Percentiles rank a stretch among this genome's conserved stretches.
Conservation (phyloP, 1,140 invertebrate genomes). For the Lethrus apterus region DNA sequence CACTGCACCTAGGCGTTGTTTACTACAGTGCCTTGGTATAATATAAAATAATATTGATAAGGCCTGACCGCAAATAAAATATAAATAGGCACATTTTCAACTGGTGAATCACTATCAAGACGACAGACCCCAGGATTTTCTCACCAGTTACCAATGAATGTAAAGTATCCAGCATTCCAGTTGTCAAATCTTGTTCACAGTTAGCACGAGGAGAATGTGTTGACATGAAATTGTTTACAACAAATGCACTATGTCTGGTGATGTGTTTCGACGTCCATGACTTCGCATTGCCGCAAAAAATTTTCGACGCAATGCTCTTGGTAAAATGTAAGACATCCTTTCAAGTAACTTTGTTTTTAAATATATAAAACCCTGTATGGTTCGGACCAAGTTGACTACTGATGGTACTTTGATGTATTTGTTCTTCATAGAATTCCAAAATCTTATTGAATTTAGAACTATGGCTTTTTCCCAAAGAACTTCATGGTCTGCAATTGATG, state of each 20-base stretch:
- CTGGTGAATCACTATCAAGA: too few species aligned
- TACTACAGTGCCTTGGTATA: too few species aligned
- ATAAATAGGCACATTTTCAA: too few species aligned
- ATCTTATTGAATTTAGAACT: constrained; percentile 6
- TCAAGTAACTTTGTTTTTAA: constrained; percentile 6
- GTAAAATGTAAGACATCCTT: constrained; percentile 2
- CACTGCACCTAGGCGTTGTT: too few species aligned
- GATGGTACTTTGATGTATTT: constrained; percentile 16
- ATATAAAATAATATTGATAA: too few species aligned
- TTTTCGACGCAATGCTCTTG: constrained; percentile 13
- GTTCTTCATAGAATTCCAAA: constrained; percentile 14
- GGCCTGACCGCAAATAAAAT: too few species aligned
- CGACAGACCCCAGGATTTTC: not conserved
- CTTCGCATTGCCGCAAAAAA: constrained; percentile 11
- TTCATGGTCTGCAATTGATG: constrained; percentile 11
- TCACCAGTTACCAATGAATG: constrained; percentile 8
- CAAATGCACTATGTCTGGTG: constrained; percentile 12
- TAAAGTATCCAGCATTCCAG: constrained; percentile 16
- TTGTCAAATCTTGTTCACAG: constrained; percentile 17
- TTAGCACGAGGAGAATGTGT: constrained; percentile 16
- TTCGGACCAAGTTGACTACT: constrained; percentile 15
- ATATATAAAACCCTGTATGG: constrained; percentile 12
- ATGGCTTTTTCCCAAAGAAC: constrained; percentile 15
- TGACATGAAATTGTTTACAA: constrained; percentile 19
- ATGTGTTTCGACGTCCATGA: constrained; percentile 8